Evolutionary conservation across 2,113 vertebrate genomes (phyloP).

Genomic region (Zeus faber): DNA sequence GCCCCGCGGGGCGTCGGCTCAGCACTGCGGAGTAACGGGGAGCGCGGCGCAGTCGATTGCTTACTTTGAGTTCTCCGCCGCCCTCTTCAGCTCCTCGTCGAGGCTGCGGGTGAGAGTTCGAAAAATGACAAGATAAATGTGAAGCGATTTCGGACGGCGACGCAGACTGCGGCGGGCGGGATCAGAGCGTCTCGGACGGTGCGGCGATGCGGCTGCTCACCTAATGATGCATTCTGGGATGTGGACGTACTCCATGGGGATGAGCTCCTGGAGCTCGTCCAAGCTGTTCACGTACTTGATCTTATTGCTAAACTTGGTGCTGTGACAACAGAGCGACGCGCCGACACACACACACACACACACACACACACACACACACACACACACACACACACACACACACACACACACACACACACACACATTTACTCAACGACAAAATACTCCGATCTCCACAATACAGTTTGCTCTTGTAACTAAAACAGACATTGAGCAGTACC

Average conservation of each 20-base stretch:
- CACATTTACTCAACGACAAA: conserved; percentile 10
- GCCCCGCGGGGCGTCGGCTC: conserved; percentile 5
- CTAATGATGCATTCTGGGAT: conserved; percentile 95
- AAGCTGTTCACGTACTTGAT: conserved; percentile 89
- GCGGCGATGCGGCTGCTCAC: conserved; percentile 71
- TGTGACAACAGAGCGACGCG: conserved; percentile 44
- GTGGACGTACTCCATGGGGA: conserved; percentile 93
- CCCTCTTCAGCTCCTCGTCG: conserved; percentile 92
- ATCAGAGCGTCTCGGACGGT: not conserved
- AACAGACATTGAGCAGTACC: no score
- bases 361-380: conserved; percentile 8
- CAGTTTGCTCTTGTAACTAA: not conserved
- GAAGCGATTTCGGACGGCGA: conserved; percentile 15
- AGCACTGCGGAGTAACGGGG: not conserved
- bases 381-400: conserved; percentile 8
- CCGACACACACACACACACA: conserved; percentile 13
- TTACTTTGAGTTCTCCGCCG: conserved; percentile 87
- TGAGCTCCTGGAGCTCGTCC: conserved; percentile 86
- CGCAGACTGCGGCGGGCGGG: not conserved
- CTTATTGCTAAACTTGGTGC: conserved; percentile 98
- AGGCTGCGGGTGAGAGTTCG: conserved; percentile 77
- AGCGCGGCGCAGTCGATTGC: conserved; percentile 38
- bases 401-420: conserved; percentile 5
- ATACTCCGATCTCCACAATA: not conserved
- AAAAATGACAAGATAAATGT: conserved; percentile 34